These are phyloP conservation scores for Pteruthius melanotis DNA, from an alignment of 2,113 vertebrate species.

Conservation along the genomic window DNA sequence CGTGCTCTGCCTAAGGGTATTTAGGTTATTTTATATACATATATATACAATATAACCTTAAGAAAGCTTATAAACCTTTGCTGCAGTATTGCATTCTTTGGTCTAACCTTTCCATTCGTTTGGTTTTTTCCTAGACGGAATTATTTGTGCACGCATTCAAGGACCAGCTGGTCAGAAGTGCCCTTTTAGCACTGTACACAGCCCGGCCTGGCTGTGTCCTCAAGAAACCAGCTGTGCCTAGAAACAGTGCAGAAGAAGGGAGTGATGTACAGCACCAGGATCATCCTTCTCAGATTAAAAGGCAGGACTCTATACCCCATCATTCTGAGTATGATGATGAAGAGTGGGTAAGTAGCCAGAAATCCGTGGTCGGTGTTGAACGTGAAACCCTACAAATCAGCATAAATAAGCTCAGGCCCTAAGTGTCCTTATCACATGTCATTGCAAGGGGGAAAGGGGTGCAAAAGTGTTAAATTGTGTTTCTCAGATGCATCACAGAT, in stretches of 20 bases:
- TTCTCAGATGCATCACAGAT: background rate
- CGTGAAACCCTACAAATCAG: background rate
- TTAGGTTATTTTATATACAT: too few relatives aligned
- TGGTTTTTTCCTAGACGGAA: constrained; percentile 78
- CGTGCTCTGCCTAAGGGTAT: background rate
- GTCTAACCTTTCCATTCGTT: background rate
- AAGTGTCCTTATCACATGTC: background rate
- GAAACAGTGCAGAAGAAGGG: constrained; percentile 36
- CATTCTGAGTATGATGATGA: constrained; percentile 95
- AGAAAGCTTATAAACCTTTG: background rate
- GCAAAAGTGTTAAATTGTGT: background rate
- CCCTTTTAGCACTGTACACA: constrained; percentile 89
- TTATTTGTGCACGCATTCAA: constrained; percentile 94
- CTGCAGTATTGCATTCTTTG: background rate
- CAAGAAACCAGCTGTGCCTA: constrained; percentile 73
- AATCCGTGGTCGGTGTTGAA: background rate
- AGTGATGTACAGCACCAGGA: constrained; percentile 59
- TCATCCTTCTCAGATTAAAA: constrained; percentile 48
- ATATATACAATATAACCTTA: too few relatives aligned
- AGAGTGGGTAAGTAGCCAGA: constrained; percentile 86
- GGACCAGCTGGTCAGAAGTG: constrained; percentile 93
- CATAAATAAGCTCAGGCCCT: background rate
- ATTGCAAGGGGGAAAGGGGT: rapidly evolving
- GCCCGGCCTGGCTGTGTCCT: constrained; percentile 86
- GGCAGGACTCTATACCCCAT: constrained; percentile 89